Evolutionary conservation across 2,797 vertebrate genomes (phyloP).

Genomic region (Anas bernieri): DNA sequence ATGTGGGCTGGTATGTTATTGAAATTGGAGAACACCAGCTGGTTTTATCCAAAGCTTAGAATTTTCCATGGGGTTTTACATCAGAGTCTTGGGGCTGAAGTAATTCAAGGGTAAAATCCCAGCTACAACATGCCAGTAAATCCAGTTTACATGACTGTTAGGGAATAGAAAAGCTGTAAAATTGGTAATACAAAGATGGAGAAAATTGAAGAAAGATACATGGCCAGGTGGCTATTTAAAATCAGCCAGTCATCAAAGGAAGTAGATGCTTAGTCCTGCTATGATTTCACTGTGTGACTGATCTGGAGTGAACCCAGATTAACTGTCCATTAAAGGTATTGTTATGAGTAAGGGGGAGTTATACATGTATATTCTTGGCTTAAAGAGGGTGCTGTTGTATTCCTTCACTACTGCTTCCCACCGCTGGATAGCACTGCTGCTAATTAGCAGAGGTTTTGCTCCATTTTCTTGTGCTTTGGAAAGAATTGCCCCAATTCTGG

Average conservation of each 20-base stretch:
- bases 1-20: slow-evolving; percentile 25
- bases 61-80: slow-evolving; percentile 37
- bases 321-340: not conserved
- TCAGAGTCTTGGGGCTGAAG: slow-evolving; percentile 3
- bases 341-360: not conserved
- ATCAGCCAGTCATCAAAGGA: not conserved
- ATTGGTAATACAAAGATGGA: not conserved
- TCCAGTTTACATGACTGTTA: not conserved
- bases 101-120: not conserved
- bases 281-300: not conserved
- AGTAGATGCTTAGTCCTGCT: not conserved
- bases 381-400: not conserved
- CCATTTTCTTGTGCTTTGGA: not conserved
- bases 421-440: not conserved
- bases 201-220: not conserved
- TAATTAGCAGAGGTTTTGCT: not conserved
- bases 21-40: slow-evolving; percentile 32
- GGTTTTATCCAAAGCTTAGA: slow-evolving; percentile 35
- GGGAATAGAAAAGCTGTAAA: not conserved
- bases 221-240: not conserved
- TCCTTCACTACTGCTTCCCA: not conserved
- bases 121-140: not conserved
- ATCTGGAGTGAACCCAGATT: not conserved
- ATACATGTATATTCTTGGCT: not conserved
- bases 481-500: not conserved